Conservation (phyloP, 2,113 vertebrate genomes). For the Antennarius striatus region DNA sequence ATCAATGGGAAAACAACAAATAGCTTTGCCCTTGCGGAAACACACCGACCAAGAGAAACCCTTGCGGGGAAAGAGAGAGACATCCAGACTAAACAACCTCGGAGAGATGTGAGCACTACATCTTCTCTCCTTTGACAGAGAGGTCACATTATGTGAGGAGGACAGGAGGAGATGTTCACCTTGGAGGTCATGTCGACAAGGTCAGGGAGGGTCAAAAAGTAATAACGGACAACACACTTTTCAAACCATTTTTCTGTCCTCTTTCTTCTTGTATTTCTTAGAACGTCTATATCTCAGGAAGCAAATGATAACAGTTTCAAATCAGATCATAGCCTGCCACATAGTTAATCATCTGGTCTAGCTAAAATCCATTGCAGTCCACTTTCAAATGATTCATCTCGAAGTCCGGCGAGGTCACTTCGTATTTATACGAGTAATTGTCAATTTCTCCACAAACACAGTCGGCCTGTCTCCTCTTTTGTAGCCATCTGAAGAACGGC, state of each 20-base stretch:
- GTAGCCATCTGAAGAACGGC: background rate
- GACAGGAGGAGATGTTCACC: conserved; percentile 7
- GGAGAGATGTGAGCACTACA: conserved; percentile 7
- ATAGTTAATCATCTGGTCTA: background rate
- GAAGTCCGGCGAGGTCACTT: too few relatives aligned
- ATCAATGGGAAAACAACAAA: conserved; percentile 30
- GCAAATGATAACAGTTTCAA: too few relatives aligned
- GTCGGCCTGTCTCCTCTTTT: background rate
- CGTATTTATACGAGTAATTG: background rate
- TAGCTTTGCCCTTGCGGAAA: conserved; percentile 5
- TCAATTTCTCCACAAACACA: conserved; percentile 9
- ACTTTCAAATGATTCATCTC: background rate
- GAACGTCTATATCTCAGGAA: too few relatives aligned
- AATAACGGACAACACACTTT: background rate
- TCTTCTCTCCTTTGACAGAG: conserved; percentile 3
- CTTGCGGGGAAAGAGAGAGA: background rate
- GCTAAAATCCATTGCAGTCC: background rate
- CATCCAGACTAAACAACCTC: conserved; percentile 48
- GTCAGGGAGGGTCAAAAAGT: conserved; percentile 1
- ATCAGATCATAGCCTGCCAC: background rate
- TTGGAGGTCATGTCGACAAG: conserved; percentile 22
- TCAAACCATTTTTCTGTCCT: background rate
- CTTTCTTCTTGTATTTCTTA: background rate
- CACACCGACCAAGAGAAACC: conserved; percentile 1
- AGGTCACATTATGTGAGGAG: conserved; percentile 26